Evolutionary conservation across 2,113 vertebrate species (phyloP).

Genomic region (Oxygymnocypris stewartii): DNA sequence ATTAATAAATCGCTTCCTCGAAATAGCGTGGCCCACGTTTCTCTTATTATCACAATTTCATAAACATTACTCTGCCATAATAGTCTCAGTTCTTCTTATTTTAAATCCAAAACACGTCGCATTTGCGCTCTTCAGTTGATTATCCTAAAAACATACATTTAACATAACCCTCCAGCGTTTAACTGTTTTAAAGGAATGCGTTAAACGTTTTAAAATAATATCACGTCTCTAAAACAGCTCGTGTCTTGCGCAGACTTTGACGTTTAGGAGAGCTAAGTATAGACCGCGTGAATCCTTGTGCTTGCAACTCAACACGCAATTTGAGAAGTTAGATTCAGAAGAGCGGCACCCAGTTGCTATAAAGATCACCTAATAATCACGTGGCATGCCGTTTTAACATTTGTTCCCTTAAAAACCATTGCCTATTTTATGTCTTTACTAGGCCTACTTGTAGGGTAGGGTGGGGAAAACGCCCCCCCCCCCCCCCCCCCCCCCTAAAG

Average conservation of each 20-base stretch:
- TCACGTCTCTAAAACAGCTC: background rate
- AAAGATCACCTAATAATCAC: background rate
- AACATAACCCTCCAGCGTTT: background rate
- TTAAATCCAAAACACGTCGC: background rate
- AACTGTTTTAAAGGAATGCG: background rate
- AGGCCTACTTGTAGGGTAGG: background rate
- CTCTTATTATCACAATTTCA: background rate
- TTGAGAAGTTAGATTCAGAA: conserved; percentile 57
- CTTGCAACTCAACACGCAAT: conserved; percentile 63
- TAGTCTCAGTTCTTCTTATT: background rate
- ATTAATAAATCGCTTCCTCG: background rate
- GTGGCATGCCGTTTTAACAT: conserved; percentile 1
- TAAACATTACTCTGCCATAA: background rate
- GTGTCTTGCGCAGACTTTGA: conserved; percentile 3
- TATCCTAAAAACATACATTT: background rate
- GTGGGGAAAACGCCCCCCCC: too few species aligned
- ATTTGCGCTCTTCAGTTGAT: background rate
- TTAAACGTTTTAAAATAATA: background rate
- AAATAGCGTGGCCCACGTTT: background rate
- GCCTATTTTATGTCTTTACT: background rate
- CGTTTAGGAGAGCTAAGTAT: conserved; percentile 71
- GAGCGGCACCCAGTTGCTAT: background rate
- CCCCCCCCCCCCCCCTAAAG: too few species aligned
- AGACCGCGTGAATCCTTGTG: conserved; percentile 70
- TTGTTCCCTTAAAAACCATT: background rate